Conservation (phyloP, 2,113 vertebrate genomes). For the Mungos mungo region DNA sequence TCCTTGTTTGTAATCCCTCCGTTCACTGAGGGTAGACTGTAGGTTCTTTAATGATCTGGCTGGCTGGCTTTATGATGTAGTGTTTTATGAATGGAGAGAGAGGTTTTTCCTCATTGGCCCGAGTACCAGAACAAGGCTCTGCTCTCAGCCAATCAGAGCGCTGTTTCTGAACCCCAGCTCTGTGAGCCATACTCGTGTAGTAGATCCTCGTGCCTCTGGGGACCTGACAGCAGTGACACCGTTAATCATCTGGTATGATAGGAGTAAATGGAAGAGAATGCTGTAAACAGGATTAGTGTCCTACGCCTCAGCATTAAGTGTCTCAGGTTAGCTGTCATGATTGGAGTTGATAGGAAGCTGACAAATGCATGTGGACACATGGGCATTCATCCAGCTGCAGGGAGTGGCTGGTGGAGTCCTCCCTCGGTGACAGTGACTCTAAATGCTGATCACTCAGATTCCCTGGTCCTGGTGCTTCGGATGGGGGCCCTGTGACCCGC, state of each 20-base stretch:
- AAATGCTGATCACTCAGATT: slow-evolving; percentile 15
- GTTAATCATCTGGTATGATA: slow-evolving; percentile 75
- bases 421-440: background rate
- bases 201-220: slow-evolving; percentile 48
- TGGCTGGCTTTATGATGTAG: background rate
- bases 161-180: slow-evolving; percentile 67
- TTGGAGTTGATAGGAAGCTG: slow-evolving; percentile 62
- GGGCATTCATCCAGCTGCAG: slow-evolving; percentile 47
- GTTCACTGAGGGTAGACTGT: background rate
- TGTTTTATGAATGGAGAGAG: slow-evolving; percentile 59
- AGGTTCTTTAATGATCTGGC: background rate
- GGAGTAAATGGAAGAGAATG: slow-evolving; percentile 57
- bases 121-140: slow-evolving; percentile 54
- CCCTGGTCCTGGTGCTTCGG: background rate
- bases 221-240: slow-evolving; percentile 60
- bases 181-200: slow-evolving; percentile 4
- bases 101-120: slow-evolving; percentile 57
- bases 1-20: slow-evolving; percentile 36
- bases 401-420: background rate
- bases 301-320: slow-evolving; percentile 60
- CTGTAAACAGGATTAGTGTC: slow-evolving; percentile 66
- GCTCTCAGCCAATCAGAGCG: slow-evolving; percentile 73
- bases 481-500: slow-evolving; percentile 30
- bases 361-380: slow-evolving; percentile 52
- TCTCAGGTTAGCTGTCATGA: slow-evolving; percentile 57